These are phyloP conservation scores for Cheilinus undulatus DNA, from an alignment of 2,113 vertebrate genomes.

Conservation along the genomic window DNA sequence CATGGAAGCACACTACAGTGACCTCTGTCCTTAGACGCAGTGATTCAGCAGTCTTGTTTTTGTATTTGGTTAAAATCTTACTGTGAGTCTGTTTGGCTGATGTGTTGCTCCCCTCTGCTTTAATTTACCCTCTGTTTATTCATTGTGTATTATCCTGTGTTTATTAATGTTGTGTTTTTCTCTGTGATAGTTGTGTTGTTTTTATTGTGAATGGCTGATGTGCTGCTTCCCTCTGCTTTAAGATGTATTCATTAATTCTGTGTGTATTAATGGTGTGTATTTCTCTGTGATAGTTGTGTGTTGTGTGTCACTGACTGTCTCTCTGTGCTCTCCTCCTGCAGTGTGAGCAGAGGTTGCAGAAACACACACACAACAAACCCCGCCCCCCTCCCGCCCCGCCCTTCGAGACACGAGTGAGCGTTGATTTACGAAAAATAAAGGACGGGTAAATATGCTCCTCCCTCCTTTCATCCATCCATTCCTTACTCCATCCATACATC, in stretches of 20 bases:
- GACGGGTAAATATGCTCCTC: conserved; percentile 76
- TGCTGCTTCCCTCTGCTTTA: background rate
- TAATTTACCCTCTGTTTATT: no score
- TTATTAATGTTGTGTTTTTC: background rate
- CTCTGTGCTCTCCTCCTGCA: conserved; percentile 72
- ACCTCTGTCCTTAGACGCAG: conserved; percentile 20
- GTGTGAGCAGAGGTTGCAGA: conserved; percentile 77
- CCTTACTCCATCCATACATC: conserved; percentile 8
- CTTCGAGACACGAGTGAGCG: conserved; percentile 39
- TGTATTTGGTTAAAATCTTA: no score
- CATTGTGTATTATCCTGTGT: no score
- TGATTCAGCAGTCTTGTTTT: background rate
- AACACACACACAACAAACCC: conserved; percentile 74
- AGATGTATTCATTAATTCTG: background rate
- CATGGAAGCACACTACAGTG: conserved; percentile 1
- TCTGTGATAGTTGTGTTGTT: background rate
- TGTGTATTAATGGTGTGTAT: conserved; percentile 1
- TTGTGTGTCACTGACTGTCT: conserved; percentile 66
- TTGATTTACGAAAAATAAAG: conserved; percentile 55
- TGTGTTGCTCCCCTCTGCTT: no score
- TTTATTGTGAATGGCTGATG: background rate
- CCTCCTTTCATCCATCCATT: conserved; percentile 26
- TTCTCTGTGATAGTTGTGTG: conserved; percentile 1
- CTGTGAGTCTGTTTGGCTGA: no score
- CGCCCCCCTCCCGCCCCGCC: conserved; percentile 58